These are phyloP conservation scores for Marronus borbonicus DNA, from an alignment of 2,888 invertebrate species.

Conservation along the genomic window DNA sequence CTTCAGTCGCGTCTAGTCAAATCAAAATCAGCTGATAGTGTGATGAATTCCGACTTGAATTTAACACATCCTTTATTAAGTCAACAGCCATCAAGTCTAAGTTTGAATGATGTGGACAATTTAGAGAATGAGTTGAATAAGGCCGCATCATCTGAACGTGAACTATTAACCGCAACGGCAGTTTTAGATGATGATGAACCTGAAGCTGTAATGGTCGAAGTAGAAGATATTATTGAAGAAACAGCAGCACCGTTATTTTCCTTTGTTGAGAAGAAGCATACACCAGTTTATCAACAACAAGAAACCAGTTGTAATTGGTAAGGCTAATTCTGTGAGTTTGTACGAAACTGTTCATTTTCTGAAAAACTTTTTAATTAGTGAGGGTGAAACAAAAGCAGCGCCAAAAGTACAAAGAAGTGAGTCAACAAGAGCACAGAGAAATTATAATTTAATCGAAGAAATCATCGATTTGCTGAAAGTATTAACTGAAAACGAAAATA, in stretches of 20 bases:
- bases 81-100: slow-evolving; percentile 82
- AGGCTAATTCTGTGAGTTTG: slow-evolving; percentile 51
- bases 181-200: slow-evolving; percentile 71
- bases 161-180: slow-evolving; percentile 59
- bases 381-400: slow-evolving; percentile 66
- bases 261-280: slow-evolving; percentile 80
- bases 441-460: slow-evolving; percentile 71
- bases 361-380: slow-evolving; percentile 61
- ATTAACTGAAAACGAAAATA: slow-evolving; percentile 69
- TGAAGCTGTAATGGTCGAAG: slow-evolving; percentile 85
- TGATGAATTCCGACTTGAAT: slow-evolving; percentile 71
- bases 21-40: slow-evolving; percentile 85
- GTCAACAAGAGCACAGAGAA: slow-evolving; percentile 68
- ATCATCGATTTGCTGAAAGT: slow-evolving; percentile 69
- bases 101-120: slow-evolving; percentile 82
- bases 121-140: slow-evolving; percentile 71
- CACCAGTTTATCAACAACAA: slow-evolving; percentile 81
- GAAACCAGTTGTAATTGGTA: slow-evolving; percentile 75
- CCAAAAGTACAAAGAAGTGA: slow-evolving; percentile 67
- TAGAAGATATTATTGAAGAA: slow-evolving; percentile 86
- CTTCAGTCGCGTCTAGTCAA: slow-evolving; percentile 72
- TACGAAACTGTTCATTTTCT: slow-evolving; percentile 7
- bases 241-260: slow-evolving; percentile 83
- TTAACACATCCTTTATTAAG: slow-evolving; percentile 71
- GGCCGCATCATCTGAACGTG: slow-evolving; percentile 61